Evolutionary conservation across 2,113 vertebrate genomes (phyloP), one percentile per base, ranked within the genome.

Genomic region (Globicephala melas): DNA sequence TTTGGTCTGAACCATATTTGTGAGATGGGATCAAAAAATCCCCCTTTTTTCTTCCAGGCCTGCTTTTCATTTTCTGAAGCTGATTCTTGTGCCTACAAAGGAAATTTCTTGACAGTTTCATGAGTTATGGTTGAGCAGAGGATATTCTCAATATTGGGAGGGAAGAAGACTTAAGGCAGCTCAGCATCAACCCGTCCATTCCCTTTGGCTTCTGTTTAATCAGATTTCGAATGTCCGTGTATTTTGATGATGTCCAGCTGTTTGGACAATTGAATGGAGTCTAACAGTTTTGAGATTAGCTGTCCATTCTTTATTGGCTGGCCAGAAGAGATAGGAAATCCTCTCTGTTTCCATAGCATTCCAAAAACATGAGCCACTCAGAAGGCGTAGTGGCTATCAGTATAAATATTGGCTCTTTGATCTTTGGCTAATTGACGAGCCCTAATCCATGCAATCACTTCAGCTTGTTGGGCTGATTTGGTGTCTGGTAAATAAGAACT

Each of bases 1-100:
- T n/a, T 53, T 25, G 50, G 23, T 55, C 20, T 55, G 50, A 80
- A 80, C 33, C 20, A 8, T 25, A 55, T 36, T 80, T 55, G 20
- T 55, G 76, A 80, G 33, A 25, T 80, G 50, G 33, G 50, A 36
- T 80, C 36, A 36, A 80, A 55, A 62, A 62, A 28, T 62, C 13
- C 21, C 20, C 6, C 21, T 80, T 55, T 79, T 80, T 25, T 36
- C 50, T 55, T 36, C n/a, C 20, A 80, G 50, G 20, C 33, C 50
- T 80, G 33, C 50, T 36, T 55, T 80, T 80, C 50, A 55, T 80
- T 55, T 55, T 80, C 76, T 55, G 33, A 80, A 80, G 74, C 74
- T 77, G 33, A 18, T 53, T 77, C 74, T 53, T 77, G 28, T 53
- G 76, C 12, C 20, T 80, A 21, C 50, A 80, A 25, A 80, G 36